Percentiles rank a stretch among this genome's conserved stretches.
phyloP scores from a whole-genome alignment of 1,140 invertebrate species.

The Drosophila malerkotliana region DNA sequence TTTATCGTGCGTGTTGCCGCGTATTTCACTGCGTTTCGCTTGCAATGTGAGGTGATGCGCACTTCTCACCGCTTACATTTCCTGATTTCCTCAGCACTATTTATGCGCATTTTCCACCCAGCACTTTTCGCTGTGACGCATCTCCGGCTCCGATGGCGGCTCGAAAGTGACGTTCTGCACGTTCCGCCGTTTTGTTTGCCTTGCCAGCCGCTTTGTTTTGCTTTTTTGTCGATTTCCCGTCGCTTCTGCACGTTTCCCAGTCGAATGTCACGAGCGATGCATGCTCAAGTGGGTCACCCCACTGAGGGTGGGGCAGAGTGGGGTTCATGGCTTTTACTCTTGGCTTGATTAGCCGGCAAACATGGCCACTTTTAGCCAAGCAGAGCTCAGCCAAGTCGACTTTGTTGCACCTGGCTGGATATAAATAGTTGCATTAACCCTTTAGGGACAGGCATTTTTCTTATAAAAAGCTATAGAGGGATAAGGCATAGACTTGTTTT shows the following conservation, averaged over 20 bases:
- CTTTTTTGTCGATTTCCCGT: slow-evolving; percentile 65
- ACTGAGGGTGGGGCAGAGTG: slow-evolving; percentile 15
- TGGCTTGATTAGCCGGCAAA: slow-evolving; percentile 45
- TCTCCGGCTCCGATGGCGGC: slow-evolving; percentile 23
- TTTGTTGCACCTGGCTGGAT: slow-evolving; percentile 14
- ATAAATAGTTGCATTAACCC: slow-evolving; percentile 47
- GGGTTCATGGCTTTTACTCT: slow-evolving; percentile 11
- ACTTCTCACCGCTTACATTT: slow-evolving; percentile 65
- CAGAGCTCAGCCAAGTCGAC: slow-evolving; percentile 1
- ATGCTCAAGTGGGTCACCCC: slow-evolving; percentile 73
- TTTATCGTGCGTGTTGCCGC: slow-evolving; percentile 46
- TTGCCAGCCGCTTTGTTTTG: slow-evolving; percentile 39
- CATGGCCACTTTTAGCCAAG: slow-evolving; percentile 48
- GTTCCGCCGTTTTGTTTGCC: slow-evolving; percentile 61
- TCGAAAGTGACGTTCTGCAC: slow-evolving; percentile 70
- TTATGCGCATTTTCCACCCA: slow-evolving; percentile 45
- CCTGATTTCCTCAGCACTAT: slow-evolving; percentile 51
- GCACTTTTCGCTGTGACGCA: slow-evolving; percentile 69
- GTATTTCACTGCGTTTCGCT: slow-evolving; percentile 29
- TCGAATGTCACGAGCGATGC: slow-evolving; percentile 78
- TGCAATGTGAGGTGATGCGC: slow-evolving; percentile 41
- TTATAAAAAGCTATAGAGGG: neutral
- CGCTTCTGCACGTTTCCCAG: slow-evolving; percentile 70
- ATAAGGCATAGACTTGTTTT: neutral
- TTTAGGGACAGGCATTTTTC: neutral